Evolutionary conservation across 2,797 vertebrate genomes (phyloP), one percentile per base, ranked within the genome.

Genomic region (Chrysocyon brachyurus): DNA sequence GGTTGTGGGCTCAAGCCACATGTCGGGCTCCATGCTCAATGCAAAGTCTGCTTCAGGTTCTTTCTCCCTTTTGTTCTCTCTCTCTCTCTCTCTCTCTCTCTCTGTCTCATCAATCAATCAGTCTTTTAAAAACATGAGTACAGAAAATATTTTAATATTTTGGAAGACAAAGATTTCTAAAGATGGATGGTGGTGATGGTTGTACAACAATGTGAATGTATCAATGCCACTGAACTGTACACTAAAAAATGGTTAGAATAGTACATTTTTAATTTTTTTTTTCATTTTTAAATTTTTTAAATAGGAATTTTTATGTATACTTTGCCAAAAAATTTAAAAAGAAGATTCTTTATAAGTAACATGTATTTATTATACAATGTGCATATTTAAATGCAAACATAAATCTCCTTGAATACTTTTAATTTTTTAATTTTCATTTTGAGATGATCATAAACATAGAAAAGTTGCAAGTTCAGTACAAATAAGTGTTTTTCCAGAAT

Each of bases 381-480:
- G 12, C 52, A 49, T 72, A 68, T 87, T 84, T 95, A 82, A 90
- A 68, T 70, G 31, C 14, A 81, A 28, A 14, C 40, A 6, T 72
- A 79, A 84, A 79, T 94, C 56, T 93, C 36, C 63, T 82, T 92
- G 49, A 91, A 84, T 96, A 61, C 26, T 86, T 84, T 63, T 63
- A 57, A 57, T 28, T 81, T 66, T 63, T 68, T 46, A 3, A 26
- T 64, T 63, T 72, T 85, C 14, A 83, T 94, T 94, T 93, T 89
- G 72, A 85, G 78, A 40, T 31, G 31, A 15, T 94, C 63, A 94
- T 57, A 88, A 78, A 88, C n/a, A 56, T 72, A 49, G 24, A 68
- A 75, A 94, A 64, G 77, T 88, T 93, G 16, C 52, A 66, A 84
- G 8, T 61, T 96, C 12, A 57, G 33, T 81, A 54, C 59, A 84